Evolutionary conservation across 2,113 vertebrate genomes (phyloP).

Genomic region (Budorcas taxicolor): DNA sequence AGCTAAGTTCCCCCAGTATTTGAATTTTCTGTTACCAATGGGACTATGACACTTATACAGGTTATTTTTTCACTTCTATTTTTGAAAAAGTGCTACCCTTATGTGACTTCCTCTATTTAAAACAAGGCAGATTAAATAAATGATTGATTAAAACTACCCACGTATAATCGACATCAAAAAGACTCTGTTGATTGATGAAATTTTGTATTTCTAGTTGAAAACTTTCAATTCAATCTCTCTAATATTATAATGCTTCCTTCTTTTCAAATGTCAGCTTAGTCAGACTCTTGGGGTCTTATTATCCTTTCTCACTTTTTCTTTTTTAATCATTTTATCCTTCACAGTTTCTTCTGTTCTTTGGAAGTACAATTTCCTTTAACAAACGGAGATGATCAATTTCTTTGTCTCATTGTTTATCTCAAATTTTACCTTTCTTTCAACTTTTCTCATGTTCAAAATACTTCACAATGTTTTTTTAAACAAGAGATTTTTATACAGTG

Average conservation of each 20-base stretch:
- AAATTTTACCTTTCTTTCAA: neutral
- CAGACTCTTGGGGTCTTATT: neutral
- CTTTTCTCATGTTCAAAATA: neutral
- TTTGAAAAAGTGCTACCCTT: neutral
- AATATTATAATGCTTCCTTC: neutral
- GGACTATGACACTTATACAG: neutral
- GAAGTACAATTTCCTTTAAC: neutral
- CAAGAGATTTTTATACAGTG: neutral
- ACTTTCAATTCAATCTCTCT: neutral
- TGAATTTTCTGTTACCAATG: neutral
- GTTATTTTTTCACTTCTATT: neutral
- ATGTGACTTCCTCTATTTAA: neutral
- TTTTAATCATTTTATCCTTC: neutral
- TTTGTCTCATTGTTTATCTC: neutral
- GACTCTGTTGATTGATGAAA: neutral
- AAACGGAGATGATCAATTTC: neutral
- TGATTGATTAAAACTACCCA: neutral
- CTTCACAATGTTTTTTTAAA: neutral
- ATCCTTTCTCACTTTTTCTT: neutral
- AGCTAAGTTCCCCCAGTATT: neutral
- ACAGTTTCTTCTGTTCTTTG: neutral
- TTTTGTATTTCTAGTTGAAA: neutral
- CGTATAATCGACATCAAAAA: neutral
- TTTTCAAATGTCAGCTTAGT: neutral
- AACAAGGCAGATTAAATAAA: neutral